phyloP scores from a whole-genome alignment of 2,113 vertebrate species.

The Etheostoma cragini region DNA sequence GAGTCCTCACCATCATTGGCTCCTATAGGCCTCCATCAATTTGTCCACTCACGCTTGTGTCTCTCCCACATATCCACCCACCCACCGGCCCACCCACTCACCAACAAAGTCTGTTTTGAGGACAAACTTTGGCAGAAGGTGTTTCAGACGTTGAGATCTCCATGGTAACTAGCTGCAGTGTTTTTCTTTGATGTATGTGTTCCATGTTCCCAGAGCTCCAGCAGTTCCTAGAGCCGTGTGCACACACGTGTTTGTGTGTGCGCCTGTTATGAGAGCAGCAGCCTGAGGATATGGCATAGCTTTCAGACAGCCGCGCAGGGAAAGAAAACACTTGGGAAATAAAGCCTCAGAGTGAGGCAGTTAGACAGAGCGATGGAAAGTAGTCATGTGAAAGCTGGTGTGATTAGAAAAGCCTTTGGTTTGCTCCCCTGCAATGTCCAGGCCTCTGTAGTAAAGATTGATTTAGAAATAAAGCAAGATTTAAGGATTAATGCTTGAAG shows the following conservation, averaged over 20 bases:
- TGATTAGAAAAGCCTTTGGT: constrained; percentile 23
- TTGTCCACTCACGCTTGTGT: constrained; percentile 1
- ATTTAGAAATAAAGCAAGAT: neutral
- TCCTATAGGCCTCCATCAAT: constrained; percentile 23
- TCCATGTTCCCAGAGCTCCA: constrained; percentile 43
- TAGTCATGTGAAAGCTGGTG: constrained; percentile 15
- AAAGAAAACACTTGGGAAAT: constrained; percentile 40
- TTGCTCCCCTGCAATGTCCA: neutral
- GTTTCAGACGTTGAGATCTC: constrained; percentile 56
- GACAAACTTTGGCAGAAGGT: constrained; percentile 51
- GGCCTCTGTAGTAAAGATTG: neutral
- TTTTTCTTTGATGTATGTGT: constrained; percentile 41
- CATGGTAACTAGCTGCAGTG: constrained; percentile 67
- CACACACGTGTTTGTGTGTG: constrained; percentile 33
- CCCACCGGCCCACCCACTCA: constrained; percentile 1
- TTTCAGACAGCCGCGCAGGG: constrained; percentile 36
- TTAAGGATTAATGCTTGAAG: neutral
- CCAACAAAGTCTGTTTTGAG: constrained; percentile 24
- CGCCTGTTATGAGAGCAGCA: constrained; percentile 32
- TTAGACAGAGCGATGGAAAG: constrained; percentile 15
- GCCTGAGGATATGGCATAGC: constrained; percentile 51
- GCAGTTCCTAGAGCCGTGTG: constrained; percentile 3
- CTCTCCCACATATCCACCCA: neutral
- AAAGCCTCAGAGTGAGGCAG: constrained; percentile 24
- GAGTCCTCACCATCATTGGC: constrained; percentile 14